Evolutionary conservation across 2,888 invertebrate species (phyloP), one percentile per base, ranked within the genome.

Genomic region (Agrilus cyanescens): DNA sequence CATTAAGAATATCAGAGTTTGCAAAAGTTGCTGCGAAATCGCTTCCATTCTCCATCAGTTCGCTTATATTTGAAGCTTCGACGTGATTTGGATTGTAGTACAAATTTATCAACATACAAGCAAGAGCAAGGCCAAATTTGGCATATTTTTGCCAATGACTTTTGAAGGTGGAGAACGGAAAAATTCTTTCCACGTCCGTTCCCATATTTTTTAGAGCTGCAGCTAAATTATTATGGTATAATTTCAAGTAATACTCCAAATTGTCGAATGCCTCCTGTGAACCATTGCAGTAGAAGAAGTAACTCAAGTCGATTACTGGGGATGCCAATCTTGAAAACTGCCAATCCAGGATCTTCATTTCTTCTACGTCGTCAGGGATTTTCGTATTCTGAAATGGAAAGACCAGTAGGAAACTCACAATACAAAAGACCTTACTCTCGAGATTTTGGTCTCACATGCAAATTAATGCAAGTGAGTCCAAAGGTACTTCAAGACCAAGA

Each of bases 271-370:
- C 42, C 12, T 57, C 51, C 36, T 55, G 56, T 3, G 54, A 47
- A 7, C 56, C 54, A 29, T 59, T 59, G 4, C 57, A 57, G 43
- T 58, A 63, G 8, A 66, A 49, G 47, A 58, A 54, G 45, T 65
- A 63, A 4, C 58, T 49, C 32, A 66, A 39, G 43, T 66, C 66
- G 25, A 51, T 45, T 4, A 55, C 58, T 1, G 59, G 59, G 16
- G 54, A 50, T 4, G 48, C 53, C 6, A 45, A 38, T 37, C 48
- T 46, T n/a, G 46, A 12, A 8, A 56, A 14, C 45, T 60, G 60
- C 40, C 53, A 57, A 35, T 60, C 60, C n/a, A 60, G 34, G 1
- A 59, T 39, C 18, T 53, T 41, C 20, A 58, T 40, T 12, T 46
- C 45, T 10, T 47, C 45, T 20, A 52, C 49, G 44, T 44, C 49